A percentile compares a stretch with the other conserved stretches of the same genome.
Evolutionary conservation across 2,797 vertebrate genomes (phyloP).

Genomic region (Pseudomugil tenellus): DNA sequence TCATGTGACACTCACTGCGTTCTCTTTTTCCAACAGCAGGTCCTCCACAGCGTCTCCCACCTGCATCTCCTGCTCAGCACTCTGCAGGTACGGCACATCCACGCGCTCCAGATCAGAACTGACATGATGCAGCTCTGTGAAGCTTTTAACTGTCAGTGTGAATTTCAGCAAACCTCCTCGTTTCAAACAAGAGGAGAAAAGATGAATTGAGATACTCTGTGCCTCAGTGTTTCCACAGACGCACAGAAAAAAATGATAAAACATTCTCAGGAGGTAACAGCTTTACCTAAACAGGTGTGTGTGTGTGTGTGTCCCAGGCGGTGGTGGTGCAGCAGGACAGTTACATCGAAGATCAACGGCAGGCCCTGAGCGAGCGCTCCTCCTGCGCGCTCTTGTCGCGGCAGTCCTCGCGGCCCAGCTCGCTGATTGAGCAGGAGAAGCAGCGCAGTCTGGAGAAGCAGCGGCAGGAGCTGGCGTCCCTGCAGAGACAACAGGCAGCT

Average conservation of each 20-base stretch:
- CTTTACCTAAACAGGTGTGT: background rate
- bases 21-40: slow-evolving; percentile 82
- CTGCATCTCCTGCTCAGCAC: slow-evolving; percentile 90
- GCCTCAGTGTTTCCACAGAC: background rate
- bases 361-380: slow-evolving; percentile 85
- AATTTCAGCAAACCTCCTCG: background rate
- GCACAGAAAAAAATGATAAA: background rate
- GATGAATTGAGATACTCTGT: background rate
- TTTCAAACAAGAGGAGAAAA: background rate
- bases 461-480: slow-evolving; percentile 91
- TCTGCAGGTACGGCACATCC: slow-evolving; percentile 87
- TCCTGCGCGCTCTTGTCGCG: slow-evolving; percentile 72
- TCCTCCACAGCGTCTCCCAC: slow-evolving; percentile 88
- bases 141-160: slow-evolving; percentile 7
- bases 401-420: slow-evolving; percentile 82
- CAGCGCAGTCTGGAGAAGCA: slow-evolving; percentile 96
- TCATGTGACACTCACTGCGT: slow-evolving; percentile 26
- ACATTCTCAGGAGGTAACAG: background rate
- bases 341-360: slow-evolving; percentile 94
- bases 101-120: slow-evolving; percentile 12
- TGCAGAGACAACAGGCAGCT: slow-evolving; percentile 90
- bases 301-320: slow-evolving; percentile 75
- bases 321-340: slow-evolving; percentile 96
- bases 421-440: slow-evolving; percentile 96
- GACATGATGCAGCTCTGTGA: slow-evolving; percentile 5